Evolutionary conservation across 1,140 invertebrate genomes (phyloP), one percentile per base, ranked within the genome.

Genomic region (Drosophila ogumai): DNA sequence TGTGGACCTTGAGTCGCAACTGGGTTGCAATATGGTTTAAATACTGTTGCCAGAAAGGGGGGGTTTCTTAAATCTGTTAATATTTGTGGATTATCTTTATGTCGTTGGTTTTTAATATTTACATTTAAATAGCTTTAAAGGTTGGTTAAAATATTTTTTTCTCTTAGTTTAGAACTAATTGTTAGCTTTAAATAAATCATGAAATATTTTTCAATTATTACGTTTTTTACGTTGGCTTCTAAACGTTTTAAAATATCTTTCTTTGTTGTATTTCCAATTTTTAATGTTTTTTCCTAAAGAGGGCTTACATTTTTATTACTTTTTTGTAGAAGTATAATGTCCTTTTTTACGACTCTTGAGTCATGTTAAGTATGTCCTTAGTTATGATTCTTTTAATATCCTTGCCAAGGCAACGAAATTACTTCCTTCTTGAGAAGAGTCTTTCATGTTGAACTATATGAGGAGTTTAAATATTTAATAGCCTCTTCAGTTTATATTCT

Each of bases 351-450:
- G 61, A 65, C 61, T 64, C 57, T 43, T 25, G 17, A 43, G 56
- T 25, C 61, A 28, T 65, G 12, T 31, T 25, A 34, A 61, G 38
- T 25, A 19, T 12, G 19, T n/a, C 3, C 31, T 61, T 43, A 61
- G 56, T 63, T 43, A 65, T 61, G 38, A 38, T 12, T 61, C 59
- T 65, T 56, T 61, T 43, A 34, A 43, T 65, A 28, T 61, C 59
- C 61, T 43, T 65, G 34, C 13, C 22, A 34, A 43, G 61, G 15
- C 22, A 34, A 43, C 15, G 17, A 22, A 63, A 15, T 50, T 31
- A n/a, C 17, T 58, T n/a, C 25, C 50, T n/a, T 8, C 15, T 17
- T 17, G 19, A 59, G n/a, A 7, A 60, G 25, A 17, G 9, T 10
- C 34, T 34, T 25, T 32, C 9, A 9, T 34, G 25, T 59, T 49